Evolutionary conservation across 2,113 vertebrate species (phyloP).

Genomic region (Oncorhynchus kisutch): DNA sequence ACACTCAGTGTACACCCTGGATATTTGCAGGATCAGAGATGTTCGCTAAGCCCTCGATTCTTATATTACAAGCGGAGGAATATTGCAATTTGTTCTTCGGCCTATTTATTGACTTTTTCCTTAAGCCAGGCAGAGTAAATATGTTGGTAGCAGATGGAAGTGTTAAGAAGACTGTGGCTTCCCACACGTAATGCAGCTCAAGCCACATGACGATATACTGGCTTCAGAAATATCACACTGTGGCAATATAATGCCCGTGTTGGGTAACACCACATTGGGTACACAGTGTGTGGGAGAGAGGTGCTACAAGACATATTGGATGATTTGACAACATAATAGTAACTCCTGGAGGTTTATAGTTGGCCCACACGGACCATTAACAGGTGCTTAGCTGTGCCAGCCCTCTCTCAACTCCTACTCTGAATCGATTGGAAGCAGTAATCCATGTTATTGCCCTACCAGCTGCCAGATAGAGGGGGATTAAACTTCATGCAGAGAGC

Average conservation of each 20-base stretch:
- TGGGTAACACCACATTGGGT: background rate
- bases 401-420: constrained; percentile 14
- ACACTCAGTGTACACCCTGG: constrained; percentile 14
- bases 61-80: constrained; percentile 20
- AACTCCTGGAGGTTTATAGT: constrained; percentile 8
- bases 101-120: constrained; percentile 8
- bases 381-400: constrained; percentile 20
- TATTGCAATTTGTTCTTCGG: constrained; percentile 6
- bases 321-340: background rate
- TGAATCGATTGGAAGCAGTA: background rate
- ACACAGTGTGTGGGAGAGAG: background rate
- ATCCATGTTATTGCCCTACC: constrained; percentile 14
- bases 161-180: constrained; percentile 35
- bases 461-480: background rate
- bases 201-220: constrained; percentile 19
- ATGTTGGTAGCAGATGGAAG: constrained; percentile 39
- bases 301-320: background rate
- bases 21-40: constrained; percentile 20
- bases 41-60: constrained; percentile 36
- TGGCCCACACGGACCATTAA: constrained; percentile 18
- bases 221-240: constrained; percentile 4
- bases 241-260: background rate
- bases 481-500: background rate
- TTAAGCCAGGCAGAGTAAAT: constrained; percentile 17
- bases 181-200: constrained; percentile 38